Evolutionary conservation across 1,140 invertebrate genomes (phyloP), one percentile per base, ranked within the genome.

Genomic region (Chironomus tepperi): DNA sequence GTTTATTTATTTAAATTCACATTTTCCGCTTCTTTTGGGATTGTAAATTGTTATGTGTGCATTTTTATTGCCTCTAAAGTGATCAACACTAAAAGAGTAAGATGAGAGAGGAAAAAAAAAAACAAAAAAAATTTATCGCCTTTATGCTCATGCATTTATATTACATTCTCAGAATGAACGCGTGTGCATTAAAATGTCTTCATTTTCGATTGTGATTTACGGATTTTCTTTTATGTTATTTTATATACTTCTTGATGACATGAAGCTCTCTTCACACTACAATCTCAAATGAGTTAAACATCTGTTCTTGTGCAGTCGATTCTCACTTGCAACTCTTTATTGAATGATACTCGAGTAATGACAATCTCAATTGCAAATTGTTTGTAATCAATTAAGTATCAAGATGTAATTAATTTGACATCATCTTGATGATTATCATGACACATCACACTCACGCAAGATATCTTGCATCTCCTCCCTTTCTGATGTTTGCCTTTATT

Each of bases 1-100:
- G 65, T 70, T 70, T 70, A 70, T 70, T 70, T 70, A 70, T 70
- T 70, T 70, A 70, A 70, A 70, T 70, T 70, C 65, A 70, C 65
- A 70, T 70, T 70, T 70, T 70, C 65, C 65, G 65, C 65, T 70
- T 21, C 16, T 57, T 57, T 57, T 57, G 47, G 47, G n/a, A 57
- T 57, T 57, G 47, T 57, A 57, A 57, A 57, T 57, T 57, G 47
- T 57, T 57, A 57, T 57, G 47, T 57, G 12, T 57, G 65, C 65
- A 70, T 70, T 70, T 70, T 70, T 70, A 70, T 70, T 70, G 65
- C 65, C 19, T 19, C n/a, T 57, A 57, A 57, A 57, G 47, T n/a
- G 47, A 57, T 57, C 47, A 57, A 57, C 47, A 57, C 47, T n/a
- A 57, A 57, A 57, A 34, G 47, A 57, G 12, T 57, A 15, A 57